Conservation (phyloP, 2,888 invertebrate genomes). For the Cylloceria caligata region DNA sequence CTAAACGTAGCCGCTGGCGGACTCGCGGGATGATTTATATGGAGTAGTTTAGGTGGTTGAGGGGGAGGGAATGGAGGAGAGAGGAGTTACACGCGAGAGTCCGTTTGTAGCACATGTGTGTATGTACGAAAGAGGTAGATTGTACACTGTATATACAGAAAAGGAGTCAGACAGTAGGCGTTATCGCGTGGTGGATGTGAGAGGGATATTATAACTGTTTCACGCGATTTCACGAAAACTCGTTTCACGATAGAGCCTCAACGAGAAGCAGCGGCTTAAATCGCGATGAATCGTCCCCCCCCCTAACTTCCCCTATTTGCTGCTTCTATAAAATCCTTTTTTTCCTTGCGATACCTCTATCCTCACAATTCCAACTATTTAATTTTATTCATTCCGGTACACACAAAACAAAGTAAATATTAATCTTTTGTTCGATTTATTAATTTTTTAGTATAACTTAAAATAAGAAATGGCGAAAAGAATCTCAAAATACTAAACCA, state of each 20-base stretch:
- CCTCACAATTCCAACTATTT: background rate
- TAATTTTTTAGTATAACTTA: background rate
- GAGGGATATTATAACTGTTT: slow-evolving; percentile 48
- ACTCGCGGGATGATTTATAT: slow-evolving; percentile 48
- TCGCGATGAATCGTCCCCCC: slow-evolving; percentile 28
- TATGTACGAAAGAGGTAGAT: slow-evolving; percentile 23
- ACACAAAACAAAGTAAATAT: background rate
- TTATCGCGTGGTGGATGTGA: slow-evolving; percentile 14
- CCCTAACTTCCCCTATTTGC: background rate
- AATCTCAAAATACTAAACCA: background rate
- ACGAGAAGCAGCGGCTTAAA: slow-evolving; percentile 12
- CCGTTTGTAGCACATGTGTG: slow-evolving; percentile 46
- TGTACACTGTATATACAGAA: slow-evolving; percentile 9
- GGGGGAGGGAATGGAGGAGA: background rate
- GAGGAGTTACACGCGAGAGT: slow-evolving; percentile 57
- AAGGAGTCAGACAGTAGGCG: slow-evolving; percentile 34
- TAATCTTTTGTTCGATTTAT: background rate
- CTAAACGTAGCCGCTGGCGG: slow-evolving; percentile 13
- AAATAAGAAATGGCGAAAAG: background rate
- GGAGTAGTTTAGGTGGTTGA: slow-evolving; percentile 7
- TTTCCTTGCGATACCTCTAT: background rate
- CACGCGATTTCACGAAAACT: slow-evolving; percentile 32
- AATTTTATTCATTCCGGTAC: slow-evolving; percentile 1
- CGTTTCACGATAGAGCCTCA: slow-evolving; percentile 12
- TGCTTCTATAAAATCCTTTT: background rate